Evolutionary conservation across 2,888 invertebrate genomes (phyloP).

Genomic region (Camptogramma bilineatum): DNA sequence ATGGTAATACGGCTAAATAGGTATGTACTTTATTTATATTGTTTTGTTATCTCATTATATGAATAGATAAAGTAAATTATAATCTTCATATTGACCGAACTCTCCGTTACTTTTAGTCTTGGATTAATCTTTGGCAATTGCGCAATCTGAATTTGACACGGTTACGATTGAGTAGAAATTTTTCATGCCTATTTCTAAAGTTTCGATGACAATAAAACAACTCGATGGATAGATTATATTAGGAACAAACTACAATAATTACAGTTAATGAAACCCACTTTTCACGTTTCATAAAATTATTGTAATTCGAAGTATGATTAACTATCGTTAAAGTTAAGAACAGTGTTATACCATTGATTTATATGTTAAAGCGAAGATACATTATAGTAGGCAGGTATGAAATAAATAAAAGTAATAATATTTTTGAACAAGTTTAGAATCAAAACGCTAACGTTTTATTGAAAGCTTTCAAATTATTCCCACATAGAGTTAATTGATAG

Average conservation of each 20-base stretch:
- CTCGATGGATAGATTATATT: background rate
- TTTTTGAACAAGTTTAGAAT: background rate
- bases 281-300: background rate
- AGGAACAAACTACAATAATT: background rate
- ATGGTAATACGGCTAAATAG: slow-evolving; percentile 45
- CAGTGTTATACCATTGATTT: background rate
- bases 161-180: background rate
- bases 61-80: background rate
- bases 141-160: background rate
- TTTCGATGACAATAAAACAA: background rate
- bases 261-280: background rate
- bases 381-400: no score
- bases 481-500: background rate
- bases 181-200: background rate
- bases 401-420: no score
- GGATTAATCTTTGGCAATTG: background rate
- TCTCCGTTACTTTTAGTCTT: background rate
- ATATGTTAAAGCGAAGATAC: no score
- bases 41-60: background rate
- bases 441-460: background rate
- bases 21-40: slow-evolving; percentile 1
- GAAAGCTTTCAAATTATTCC: background rate
- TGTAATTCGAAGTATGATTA: background rate
- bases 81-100: background rate
- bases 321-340: background rate